Evolutionary conservation across 1,140 invertebrate species (phyloP).

Genomic region (Drosophila rufa): DNA sequence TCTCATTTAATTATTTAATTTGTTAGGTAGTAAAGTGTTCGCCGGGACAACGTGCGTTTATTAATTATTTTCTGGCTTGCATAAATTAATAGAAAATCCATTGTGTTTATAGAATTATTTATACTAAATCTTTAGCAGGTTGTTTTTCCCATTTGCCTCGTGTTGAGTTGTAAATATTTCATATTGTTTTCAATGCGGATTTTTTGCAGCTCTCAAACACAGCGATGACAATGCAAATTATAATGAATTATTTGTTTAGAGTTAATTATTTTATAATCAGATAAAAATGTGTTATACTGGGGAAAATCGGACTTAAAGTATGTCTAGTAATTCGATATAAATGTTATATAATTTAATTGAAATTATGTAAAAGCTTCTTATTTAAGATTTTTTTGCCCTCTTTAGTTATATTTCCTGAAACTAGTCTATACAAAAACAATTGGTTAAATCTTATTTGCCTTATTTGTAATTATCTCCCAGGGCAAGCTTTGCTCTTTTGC

Average conservation of each 20-base stretch:
- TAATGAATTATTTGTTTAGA: slow-evolving; percentile 42
- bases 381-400: background rate
- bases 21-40: slow-evolving; percentile 46
- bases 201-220: slow-evolving; percentile 13
- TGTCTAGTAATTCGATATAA: background rate
- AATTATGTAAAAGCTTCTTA: slow-evolving; percentile 1
- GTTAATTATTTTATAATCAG: slow-evolving; percentile 44
- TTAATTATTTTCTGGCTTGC: slow-evolving; percentile 37
- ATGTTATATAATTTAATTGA: background rate
- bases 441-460: background rate
- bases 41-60: slow-evolving; percentile 24
- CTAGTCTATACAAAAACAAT: background rate
- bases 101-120: slow-evolving; percentile 62
- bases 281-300: slow-evolving; percentile 25
- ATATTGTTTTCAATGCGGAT: slow-evolving; percentile 13
- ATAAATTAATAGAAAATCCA: slow-evolving; percentile 69
- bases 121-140: slow-evolving; percentile 42
- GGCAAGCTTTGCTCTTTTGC: background rate
- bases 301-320: slow-evolving; percentile 24
- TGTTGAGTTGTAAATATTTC: slow-evolving; percentile 49
- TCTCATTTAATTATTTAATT: slow-evolving; percentile 82
- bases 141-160: slow-evolving; percentile 26
- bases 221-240: slow-evolving; percentile 38
- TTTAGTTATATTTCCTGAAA: background rate
- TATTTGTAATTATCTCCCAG: background rate